Evolutionary conservation across 2,797 vertebrate species (phyloP), one percentile per base, ranked within the genome.

Genomic region (Taenioides sp.): DNA sequence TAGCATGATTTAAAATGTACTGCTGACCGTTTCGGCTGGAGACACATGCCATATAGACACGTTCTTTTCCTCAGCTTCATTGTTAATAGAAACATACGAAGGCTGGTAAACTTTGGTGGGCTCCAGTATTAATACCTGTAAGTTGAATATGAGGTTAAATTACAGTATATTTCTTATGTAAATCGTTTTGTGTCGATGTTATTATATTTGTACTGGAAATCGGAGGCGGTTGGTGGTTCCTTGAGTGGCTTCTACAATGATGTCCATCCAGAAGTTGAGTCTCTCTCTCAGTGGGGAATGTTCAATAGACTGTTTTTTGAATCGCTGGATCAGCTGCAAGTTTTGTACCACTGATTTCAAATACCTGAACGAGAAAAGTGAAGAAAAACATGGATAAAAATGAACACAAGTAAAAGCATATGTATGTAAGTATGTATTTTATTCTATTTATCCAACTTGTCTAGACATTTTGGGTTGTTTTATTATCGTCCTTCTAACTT

Each of bases 251-350:
- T 98, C 96, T n/a, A 97, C 97, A 57, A 99, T 96, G 80, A 98
- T 96, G 89, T 99, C 97, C 94, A 99, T 94, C 98, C 98, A 99
- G 93, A 99, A 99, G 90, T 95, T 95, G 77, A 99, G 92, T 73
- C 88, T 94, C 80, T 98, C 95, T 86, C 95, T 89, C 81, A 92
- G 95, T 50, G 96, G 93, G 23, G 96, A 97, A 74, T 95, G 93
- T 55, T 98, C 96, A 57, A 83, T 87, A 71, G 86, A 88, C 83
- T 94, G 88, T 86, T 97, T 98, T 93, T 96, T 98, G 88, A 97
- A 98, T 85, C 93, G 93, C 80, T 95, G 96, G 90, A 98, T 96
- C 84, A 99, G 87, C 85, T 96, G 92, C 81, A 98, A 87, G 88
- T 98, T 98, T 91, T 99, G 96, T 75, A 98, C 96, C 88, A 98